Evolutionary conservation across 2,797 vertebrate genomes (phyloP), one percentile per base, ranked within the genome.

Genomic region (Crax fasciolata): DNA sequence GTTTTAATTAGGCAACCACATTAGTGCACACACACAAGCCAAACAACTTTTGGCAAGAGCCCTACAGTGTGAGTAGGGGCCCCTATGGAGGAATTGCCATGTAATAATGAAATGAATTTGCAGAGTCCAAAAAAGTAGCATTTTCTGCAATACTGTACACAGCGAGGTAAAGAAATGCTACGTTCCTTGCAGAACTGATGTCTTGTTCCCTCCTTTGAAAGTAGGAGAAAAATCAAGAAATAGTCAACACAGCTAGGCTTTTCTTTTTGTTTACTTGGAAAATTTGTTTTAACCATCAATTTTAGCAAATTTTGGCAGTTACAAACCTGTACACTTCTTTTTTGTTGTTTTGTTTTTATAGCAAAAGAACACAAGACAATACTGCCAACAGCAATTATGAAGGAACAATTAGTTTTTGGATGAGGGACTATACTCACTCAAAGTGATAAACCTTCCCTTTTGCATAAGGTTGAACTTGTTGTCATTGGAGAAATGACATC

Each of bases 241-340:
- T 82, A 97, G 82, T 89, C 93, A 91, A 97, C 95, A 94, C 97
- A 57, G 59, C 48, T 84, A 46, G 68, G 41, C 90, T 96, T 96
- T 96, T 97, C 95, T 91, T 84, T 81, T 90, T 95, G 97, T 98
- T 98, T 98, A 98, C 97, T 98, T 98, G 95, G 93, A 97, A 98
- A 98, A 98, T 94, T 93, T 95, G 91, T 91, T 98, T 98, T 96
- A 97, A 98, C 96, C 97, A 98, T 98, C 97, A 98, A 98, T 96
- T 98, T 98, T 97, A 98, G 97, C 97, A 98, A 98, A 98, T 98
- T 98, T 97, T 98, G 97, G 97, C 97, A 98, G 97, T 98, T 98
- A 98, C 97, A 98, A 98, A 98, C 97, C 97, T 98, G 96, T 98
- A 98, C 97, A 98, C 93, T 80, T 92, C 21, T 61, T 62, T 63